Conservation (phyloP, 1,140 invertebrate species). For the Bombus haemorrhoidalis region DNA sequence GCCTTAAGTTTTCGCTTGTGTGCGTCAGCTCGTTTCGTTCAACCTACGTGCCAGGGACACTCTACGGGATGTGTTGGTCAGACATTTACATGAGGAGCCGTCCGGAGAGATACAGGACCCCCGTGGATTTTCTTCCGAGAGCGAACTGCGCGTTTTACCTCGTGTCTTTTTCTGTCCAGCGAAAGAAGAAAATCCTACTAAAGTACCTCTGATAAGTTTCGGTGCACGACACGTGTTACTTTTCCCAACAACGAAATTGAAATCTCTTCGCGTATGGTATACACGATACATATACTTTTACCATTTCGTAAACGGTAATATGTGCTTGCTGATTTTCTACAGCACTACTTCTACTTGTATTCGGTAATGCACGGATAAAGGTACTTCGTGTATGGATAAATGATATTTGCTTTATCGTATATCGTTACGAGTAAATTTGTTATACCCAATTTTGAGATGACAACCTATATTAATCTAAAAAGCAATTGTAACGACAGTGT, state of each 20-base stretch:
- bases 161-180: conserved; percentile 24
- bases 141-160: conserved; percentile 24
- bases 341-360: background rate
- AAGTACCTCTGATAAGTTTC: background rate
- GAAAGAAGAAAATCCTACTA: conserved; percentile 44
- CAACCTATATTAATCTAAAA: background rate
- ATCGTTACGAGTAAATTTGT: background rate
- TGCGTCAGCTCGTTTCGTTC: conserved; percentile 54
- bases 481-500: background rate
- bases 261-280: too few species aligned
- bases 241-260: conserved; percentile 6
- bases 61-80: conserved; percentile 50
- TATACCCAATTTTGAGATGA: background rate
- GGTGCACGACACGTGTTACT: conserved; percentile 39
- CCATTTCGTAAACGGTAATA: background rate
- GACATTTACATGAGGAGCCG: conserved; percentile 71
- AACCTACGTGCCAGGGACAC: conserved; percentile 51
- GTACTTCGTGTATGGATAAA: background rate
- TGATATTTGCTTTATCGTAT: background rate
- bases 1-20: conserved; percentile 70
- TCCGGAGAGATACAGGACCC: conserved; percentile 61
- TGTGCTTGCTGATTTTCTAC: background rate
- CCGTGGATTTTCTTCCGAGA: conserved; percentile 71
- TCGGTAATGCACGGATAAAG: background rate
- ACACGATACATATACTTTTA: too few species aligned